Conservation (phyloP, 2,113 vertebrate genomes). For the Cyprinodon variegatus region DNA sequence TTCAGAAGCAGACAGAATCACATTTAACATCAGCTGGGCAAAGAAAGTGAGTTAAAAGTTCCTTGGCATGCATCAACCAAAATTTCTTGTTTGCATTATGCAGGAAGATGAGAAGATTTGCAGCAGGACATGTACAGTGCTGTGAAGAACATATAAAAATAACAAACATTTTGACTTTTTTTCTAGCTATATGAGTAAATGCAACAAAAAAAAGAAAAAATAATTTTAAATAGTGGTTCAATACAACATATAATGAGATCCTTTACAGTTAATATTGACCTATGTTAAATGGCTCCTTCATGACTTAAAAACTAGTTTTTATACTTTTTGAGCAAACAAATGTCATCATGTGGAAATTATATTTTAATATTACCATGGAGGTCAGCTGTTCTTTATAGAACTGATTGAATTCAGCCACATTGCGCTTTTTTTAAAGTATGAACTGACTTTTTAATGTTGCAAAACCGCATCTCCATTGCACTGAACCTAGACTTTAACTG, state of each 20-base stretch:
- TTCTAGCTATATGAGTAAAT: background rate
- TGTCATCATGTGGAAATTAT: too few relatives aligned
- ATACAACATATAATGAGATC: background rate
- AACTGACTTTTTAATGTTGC: background rate
- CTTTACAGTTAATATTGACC: too few relatives aligned
- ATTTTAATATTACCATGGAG: too few relatives aligned
- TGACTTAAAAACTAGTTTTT: too few relatives aligned
- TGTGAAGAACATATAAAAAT: background rate
- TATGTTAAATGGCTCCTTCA: background rate
- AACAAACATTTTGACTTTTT: too few relatives aligned
- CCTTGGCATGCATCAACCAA: constrained; percentile 49
- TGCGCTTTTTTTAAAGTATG: too few relatives aligned
- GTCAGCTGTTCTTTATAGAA: too few relatives aligned
- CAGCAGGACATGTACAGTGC: constrained; percentile 4
- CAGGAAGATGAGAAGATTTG: constrained; percentile 12
- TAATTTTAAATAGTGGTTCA: too few relatives aligned
- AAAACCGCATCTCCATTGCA: background rate
- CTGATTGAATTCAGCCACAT: too few relatives aligned
- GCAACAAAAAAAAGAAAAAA: too few relatives aligned
- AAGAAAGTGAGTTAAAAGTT: constrained; percentile 31
- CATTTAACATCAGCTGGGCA: constrained; percentile 20
- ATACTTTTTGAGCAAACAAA: background rate
- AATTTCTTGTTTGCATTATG: constrained; percentile 7
- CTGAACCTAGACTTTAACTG: background rate
- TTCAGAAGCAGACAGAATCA: constrained; percentile 29